Percentiles rank a stretch among this genome's conserved stretches.
Conservation (phyloP, 2,797 vertebrate species). For the Oophaga sylvatica region DNA sequence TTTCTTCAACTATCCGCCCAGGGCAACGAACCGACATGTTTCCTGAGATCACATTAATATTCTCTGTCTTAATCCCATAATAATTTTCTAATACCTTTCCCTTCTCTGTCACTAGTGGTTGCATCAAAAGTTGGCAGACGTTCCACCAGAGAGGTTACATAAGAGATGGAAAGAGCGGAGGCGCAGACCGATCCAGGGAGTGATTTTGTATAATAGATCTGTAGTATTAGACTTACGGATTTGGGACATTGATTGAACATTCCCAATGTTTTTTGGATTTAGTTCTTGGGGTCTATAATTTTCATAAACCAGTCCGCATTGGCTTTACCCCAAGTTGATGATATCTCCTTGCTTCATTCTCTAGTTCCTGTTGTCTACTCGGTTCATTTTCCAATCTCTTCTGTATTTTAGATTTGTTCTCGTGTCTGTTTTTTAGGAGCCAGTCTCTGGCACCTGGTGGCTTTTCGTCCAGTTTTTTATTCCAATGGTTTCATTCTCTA, state of each 20-base stretch:
- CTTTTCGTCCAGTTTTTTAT: too few relatives aligned
- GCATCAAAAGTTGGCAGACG: conserved; percentile 62
- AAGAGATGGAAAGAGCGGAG: conserved; percentile 43
- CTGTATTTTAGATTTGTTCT: too few relatives aligned
- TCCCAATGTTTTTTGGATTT: too few relatives aligned
- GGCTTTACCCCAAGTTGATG: neutral
- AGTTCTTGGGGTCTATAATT: neutral
- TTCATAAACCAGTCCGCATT: neutral
- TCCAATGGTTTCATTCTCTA: too few relatives aligned
- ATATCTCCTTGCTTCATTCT: neutral
- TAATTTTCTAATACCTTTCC: conserved; percentile 66
- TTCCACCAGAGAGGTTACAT: conserved; percentile 34
- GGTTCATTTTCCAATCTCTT: too few relatives aligned
- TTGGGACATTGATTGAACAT: neutral
- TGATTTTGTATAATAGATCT: neutral
- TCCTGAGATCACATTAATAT: conserved; percentile 61
- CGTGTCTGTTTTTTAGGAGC: too few relatives aligned
- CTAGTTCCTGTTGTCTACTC: neutral
- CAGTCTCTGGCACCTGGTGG: too few relatives aligned
- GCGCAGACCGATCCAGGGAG: too few relatives aligned
- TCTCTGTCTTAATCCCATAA: conserved; percentile 64
- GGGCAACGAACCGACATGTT: conserved; percentile 62
- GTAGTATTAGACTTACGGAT: neutral
- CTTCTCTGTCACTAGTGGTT: conserved; percentile 56
- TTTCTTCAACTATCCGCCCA: conserved; percentile 41